phyloP scores from a whole-genome alignment of 2,113 vertebrate species.

The Seriola quinqueradiata region DNA sequence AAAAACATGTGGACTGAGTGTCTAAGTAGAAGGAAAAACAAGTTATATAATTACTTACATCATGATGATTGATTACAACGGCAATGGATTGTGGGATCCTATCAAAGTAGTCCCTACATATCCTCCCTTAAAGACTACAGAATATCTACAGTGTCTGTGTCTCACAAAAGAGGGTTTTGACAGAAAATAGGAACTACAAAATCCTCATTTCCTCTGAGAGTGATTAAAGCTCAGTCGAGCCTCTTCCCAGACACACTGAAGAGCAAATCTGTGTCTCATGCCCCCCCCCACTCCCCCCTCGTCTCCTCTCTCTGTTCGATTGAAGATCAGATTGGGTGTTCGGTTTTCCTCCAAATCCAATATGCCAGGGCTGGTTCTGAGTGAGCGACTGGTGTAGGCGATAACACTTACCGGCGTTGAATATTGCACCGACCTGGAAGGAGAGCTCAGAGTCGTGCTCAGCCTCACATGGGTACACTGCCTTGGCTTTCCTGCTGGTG shows the following conservation, averaged over 20 bases:
- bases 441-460: conserved; percentile 97
- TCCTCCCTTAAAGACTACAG: conserved; percentile 44
- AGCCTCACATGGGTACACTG: conserved; percentile 96
- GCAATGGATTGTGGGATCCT: conserved; percentile 9
- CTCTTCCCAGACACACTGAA: conserved; percentile 63
- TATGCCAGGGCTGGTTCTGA: conserved; percentile 78
- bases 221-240: conserved; percentile 77
- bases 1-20: conserved; percentile 1
- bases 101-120: conserved; percentile 12
- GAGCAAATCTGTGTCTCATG: conserved; percentile 63
- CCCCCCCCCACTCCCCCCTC: conserved; percentile 24
- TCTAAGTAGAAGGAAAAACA: background rate
- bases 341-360: conserved; percentile 82
- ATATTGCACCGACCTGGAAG: conserved; percentile 96
- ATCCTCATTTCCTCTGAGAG: conserved; percentile 75
- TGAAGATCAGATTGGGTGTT: conserved; percentile 82
- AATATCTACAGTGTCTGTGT: conserved; percentile 29
- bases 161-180: conserved; percentile 41
- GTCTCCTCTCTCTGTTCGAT: conserved; percentile 72
- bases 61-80: background rate
- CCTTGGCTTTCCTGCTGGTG: conserved; percentile 90
- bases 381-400: conserved; percentile 77
- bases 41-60: background rate
- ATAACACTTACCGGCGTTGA: conserved; percentile 95
- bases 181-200: conserved; percentile 55